Percentiles rank a stretch among this genome's conserved stretches.
Evolutionary conservation across 2,797 vertebrate genomes (phyloP).

Genomic region (Vespertilio murinus): DNA sequence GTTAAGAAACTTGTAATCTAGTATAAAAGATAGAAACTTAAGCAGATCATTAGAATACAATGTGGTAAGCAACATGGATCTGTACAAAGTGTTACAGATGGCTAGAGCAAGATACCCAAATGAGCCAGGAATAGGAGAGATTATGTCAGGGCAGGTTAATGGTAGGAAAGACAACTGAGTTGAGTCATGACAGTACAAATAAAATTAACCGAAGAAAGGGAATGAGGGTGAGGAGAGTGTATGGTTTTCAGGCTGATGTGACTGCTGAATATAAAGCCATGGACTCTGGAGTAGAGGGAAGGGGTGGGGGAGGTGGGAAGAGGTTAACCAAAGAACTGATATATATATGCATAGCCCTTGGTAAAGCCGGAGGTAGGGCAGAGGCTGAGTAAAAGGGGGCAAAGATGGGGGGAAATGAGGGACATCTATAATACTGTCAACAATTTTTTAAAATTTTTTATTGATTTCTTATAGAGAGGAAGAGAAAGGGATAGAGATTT

Average conservation of each 20-base stretch:
- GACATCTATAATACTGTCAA: neutral
- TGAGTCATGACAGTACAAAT: neutral
- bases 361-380: neutral
- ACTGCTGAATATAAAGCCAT: neutral
- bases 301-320: neutral
- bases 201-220: neutral
- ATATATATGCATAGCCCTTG: neutral
- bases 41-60: neutral
- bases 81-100: accelerated
- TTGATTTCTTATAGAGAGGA: no score
- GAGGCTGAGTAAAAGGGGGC: neutral
- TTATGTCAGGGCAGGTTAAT: neutral
- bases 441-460: neutral
- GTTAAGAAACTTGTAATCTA: neutral
- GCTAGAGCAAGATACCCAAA: neutral
- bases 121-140: neutral
- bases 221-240: neutral
- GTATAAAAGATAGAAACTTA: neutral
- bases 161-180: neutral
- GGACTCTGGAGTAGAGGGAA: neutral
- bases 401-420: neutral
- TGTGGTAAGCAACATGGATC: neutral
- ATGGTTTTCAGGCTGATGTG: neutral
- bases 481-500: no score
- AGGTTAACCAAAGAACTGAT: neutral